A percentile compares a stretch with the other conserved stretches of the same genome.
phyloP scores from a whole-genome alignment of 2,113 vertebrate species.

The Macaca nemestrina region DNA sequence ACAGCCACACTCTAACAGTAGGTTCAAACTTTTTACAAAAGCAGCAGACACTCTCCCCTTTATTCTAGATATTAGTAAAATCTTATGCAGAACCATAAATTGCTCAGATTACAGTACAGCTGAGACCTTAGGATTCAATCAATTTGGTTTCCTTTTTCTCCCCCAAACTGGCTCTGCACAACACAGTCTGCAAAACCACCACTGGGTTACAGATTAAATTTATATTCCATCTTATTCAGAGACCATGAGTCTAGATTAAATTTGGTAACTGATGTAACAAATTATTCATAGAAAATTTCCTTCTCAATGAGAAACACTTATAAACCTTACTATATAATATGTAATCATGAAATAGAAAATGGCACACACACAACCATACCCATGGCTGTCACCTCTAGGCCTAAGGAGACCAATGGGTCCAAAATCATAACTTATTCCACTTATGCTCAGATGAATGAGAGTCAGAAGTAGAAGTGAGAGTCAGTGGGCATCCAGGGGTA shows the following conservation, averaged over 20 bases:
- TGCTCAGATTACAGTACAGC: not conserved
- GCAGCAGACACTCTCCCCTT: not conserved
- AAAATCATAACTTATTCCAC: not conserved
- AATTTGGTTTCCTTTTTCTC: not conserved
- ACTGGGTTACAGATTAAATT: not conserved
- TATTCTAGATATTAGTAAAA: not conserved
- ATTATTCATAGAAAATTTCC: conserved; percentile 24
- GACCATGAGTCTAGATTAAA: not conserved
- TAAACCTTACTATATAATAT: not conserved
- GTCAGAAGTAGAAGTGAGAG: not conserved
- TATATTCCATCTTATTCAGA: not conserved
- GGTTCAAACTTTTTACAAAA: not conserved
- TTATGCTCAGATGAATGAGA: not conserved
- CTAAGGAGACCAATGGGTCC: not conserved
- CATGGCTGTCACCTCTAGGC: not conserved
- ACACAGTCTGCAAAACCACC: not conserved
- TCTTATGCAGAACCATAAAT: not conserved
- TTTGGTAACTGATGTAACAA: not conserved
- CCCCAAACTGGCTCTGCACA: not conserved
- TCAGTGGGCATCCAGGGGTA: no score
- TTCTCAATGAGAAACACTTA: conserved; percentile 13
- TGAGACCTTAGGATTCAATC: not conserved
- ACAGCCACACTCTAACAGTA: not conserved
- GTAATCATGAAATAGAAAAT: not conserved
- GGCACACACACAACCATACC: not conserved